phyloP scores from a whole-genome alignment of 2,888 invertebrate species.

The Aradus depressus region DNA sequence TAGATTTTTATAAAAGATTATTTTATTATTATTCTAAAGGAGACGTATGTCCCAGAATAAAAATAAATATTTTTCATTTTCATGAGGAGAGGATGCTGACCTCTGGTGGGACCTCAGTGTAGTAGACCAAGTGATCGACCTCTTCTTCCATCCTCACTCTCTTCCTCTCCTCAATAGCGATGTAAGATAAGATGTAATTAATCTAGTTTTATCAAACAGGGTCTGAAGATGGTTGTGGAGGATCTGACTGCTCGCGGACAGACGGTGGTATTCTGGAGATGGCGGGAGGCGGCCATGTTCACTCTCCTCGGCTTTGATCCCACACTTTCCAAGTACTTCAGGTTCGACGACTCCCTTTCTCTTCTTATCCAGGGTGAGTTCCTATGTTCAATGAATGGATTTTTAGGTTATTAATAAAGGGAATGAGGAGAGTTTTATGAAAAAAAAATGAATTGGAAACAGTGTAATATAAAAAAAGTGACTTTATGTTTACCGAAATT shows the following conservation, averaged over 20 bases:
- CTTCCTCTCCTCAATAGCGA: no score
- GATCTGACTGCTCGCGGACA: conserved; percentile 44
- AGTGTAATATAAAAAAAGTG: background rate
- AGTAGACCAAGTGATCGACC: no score
- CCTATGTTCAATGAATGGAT: background rate
- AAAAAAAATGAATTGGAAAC: background rate
- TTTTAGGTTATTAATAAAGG: background rate
- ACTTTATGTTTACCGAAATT: background rate
- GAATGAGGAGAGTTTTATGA: background rate
- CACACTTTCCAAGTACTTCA: conserved; percentile 27
- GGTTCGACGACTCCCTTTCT: conserved; percentile 22
- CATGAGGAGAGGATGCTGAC: no score
- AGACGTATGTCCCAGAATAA: no score
- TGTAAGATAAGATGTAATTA: background rate
- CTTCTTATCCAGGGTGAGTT: conserved; percentile 21
- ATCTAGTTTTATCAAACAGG: conserved; percentile 37
- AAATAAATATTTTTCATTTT: no score
- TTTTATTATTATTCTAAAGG: no score
- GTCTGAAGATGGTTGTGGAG: conserved; percentile 42
- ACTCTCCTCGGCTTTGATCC: conserved; percentile 30
- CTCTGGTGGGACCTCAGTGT: no score
- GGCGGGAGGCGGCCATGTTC: conserved; percentile 28
- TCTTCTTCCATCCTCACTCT: no score
- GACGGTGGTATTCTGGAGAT: conserved; percentile 30
- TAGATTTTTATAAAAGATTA: no score